Base-by-base conservation (phyloP, 2,113 vertebrate species). In the Hemiprocne comata region DNA sequence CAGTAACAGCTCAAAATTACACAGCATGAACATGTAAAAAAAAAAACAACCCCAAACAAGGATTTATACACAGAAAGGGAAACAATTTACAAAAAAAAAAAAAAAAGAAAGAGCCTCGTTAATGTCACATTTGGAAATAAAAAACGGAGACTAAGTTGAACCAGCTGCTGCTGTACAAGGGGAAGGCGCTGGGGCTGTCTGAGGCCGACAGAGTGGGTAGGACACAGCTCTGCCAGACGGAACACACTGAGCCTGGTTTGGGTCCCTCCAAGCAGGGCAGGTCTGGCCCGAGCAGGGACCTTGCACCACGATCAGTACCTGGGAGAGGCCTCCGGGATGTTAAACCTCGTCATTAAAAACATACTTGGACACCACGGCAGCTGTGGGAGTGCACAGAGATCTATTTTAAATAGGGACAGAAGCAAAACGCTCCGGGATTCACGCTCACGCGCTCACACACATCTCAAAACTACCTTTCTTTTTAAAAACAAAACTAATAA, bases 1-100 rank as follows among this genome's bases (percentile, higher is more conserved):
- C 94, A 78, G 98, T 98, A 98, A 98, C 98, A 98, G 97, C 97
- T 98, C 98, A 98, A 98, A 98, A 98, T 98, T 98, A 98, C 98
- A 99, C 98, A 98, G 98, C 98, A 98, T 98, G 98, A 95, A 98
- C 97, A 97, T 94, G 97, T 98, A 98, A 98, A 89, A 98, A 87
- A 89, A 69, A 28, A 29, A 64, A 29, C 51, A 44, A 28, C 24
- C 50, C 50, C 11, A 51, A 51, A 96, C 95, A 67, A 55, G 96
- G 94, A 92, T 97, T 98, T 98, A 96, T 97, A 98, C 98, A 98
- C 89, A 97, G 95, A 98, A 96, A 98, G 80, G 87, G 95, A 97
- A 97, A 97, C 89, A 95, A 98, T 97, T 98, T 97, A 98, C 97
- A 98, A 97, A 97, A 96, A 88, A 97, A 98, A 42, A 60, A 96